Percentiles rank a stretch among this genome's conserved stretches.
Evolutionary conservation across 2,113 vertebrate genomes (phyloP).

Genomic region (Piaya cayana): DNA sequence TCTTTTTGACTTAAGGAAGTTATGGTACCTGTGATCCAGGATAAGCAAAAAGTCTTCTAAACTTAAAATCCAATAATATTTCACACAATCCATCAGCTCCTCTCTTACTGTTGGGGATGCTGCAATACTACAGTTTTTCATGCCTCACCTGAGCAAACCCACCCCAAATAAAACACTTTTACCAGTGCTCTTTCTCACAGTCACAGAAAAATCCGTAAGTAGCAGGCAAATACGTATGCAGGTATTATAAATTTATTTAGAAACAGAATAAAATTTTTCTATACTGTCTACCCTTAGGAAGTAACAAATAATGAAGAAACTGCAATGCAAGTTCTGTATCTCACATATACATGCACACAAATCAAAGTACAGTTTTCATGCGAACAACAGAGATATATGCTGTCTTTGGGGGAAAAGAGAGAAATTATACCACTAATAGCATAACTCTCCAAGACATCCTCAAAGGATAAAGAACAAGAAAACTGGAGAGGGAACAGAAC

Average conservation of each 20-base stretch:
- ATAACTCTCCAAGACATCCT: neutral
- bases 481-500: neutral
- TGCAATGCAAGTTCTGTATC: slow-evolving; percentile 25
- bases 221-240: neutral
- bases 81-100: neutral
- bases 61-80: neutral
- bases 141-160: neutral
- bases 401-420: neutral
- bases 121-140: neutral
- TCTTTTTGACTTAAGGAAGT: neutral
- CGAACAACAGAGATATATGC: neutral
- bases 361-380: slow-evolving; percentile 37
- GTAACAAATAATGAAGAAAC: slow-evolving; percentile 11
- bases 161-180: neutral
- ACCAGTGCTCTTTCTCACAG: neutral
- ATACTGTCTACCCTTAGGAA: neutral
- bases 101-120: neutral
- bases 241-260: neutral
- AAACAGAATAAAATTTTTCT: neutral
- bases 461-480: slow-evolving; percentile 21
- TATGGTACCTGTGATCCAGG: neutral
- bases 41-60: neutral
- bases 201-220: neutral
- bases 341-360: slow-evolving; percentile 26
- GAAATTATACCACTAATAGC: slow-evolving; percentile 17